Base-by-base conservation (phyloP, 1,140 invertebrate genomes). In the Cardiocondyla obscurior region DNA sequence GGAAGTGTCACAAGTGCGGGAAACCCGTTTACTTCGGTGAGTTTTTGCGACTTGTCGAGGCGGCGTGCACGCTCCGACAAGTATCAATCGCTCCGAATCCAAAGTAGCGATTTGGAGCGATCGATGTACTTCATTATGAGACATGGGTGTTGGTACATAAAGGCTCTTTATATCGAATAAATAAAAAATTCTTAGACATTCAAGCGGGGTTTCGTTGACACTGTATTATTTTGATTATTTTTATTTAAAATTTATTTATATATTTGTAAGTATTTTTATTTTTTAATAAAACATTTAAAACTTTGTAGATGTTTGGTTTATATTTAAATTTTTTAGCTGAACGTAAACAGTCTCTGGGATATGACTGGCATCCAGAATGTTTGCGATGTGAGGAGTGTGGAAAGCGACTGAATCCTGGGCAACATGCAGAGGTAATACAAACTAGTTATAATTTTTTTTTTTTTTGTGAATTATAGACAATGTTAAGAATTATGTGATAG, bases 311-410 rank as follows among this genome's bases (percentile, higher is more conserved):
- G n/a, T n/a, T n/a, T n/a, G n/a, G n/a, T n/a, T n/a, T n/a, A 64
- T 46, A 22, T 39, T 39, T 67, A 5, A 22, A 70, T 82, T 69
- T 84, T 88, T 87, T 90, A 98, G 98, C 98, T 90, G 98, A 98
- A 95, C 95, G 98, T 88, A 98, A 98, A 94, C 97, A 98, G 90
- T 98, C 98, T 4, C 92, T 98, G 57, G 98, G 98, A 25, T 98
- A 98, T 91, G 98, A 98, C 91, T 99, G 98, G 98, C 98, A 98
- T 95, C 96, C 97, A 58, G 97, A 97, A 92, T 98, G 98, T 94
- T 95, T 99, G 83, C 95, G 96, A 77, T 99, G 98, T 93, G 96
- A 97, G 90, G 98, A 98, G 94, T 99, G 98, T 94, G 97, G 97
- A 6, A 98, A 98, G 93, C 95, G 97, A n/a, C 94, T 99, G 46